phyloP scores from a whole-genome alignment of 1,140 invertebrate species.

The Homalodisca vitripennis region DNA sequence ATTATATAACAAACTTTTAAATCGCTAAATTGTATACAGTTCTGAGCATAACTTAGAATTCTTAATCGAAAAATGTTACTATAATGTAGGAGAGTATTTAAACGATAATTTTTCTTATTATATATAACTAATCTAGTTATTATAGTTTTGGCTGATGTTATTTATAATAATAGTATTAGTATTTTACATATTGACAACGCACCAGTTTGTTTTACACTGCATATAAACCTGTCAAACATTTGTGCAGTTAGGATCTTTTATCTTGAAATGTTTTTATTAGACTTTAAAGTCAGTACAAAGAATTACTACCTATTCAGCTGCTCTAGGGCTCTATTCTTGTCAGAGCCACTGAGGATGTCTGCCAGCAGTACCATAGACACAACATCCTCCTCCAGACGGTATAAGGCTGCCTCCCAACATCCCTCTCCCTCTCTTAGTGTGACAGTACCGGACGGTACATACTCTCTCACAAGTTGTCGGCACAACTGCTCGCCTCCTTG shows the following conservation, averaged over 20 bases:
- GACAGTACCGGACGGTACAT: constrained; percentile 1
- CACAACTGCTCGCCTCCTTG: constrained; percentile 4
- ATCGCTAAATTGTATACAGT: too few relatives aligned
- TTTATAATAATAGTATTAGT: background rate
- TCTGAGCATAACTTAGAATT: too few relatives aligned
- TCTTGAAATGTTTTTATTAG: background rate
- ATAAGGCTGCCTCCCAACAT: background rate
- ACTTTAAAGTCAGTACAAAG: background rate
- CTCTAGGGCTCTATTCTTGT: constrained; percentile 33
- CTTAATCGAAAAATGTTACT: too few relatives aligned
- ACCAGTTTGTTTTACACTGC: too few relatives aligned
- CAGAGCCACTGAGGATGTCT: background rate
- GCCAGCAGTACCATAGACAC: background rate
- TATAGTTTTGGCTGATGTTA: background rate
- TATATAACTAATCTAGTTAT: background rate
- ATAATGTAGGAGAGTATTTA: too few relatives aligned
- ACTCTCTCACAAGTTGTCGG: constrained; percentile 5
- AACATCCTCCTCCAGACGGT: background rate
- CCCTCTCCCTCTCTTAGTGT: background rate
- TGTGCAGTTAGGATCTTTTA: background rate
- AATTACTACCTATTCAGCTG: constrained; percentile 23
- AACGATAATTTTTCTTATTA: too few relatives aligned
- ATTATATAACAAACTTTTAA: too few relatives aligned
- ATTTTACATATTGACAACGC: background rate
- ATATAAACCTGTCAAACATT: too few relatives aligned